Conservation (phyloP, 2,113 vertebrate genomes). For the Rafetus swinhoei region DNA sequence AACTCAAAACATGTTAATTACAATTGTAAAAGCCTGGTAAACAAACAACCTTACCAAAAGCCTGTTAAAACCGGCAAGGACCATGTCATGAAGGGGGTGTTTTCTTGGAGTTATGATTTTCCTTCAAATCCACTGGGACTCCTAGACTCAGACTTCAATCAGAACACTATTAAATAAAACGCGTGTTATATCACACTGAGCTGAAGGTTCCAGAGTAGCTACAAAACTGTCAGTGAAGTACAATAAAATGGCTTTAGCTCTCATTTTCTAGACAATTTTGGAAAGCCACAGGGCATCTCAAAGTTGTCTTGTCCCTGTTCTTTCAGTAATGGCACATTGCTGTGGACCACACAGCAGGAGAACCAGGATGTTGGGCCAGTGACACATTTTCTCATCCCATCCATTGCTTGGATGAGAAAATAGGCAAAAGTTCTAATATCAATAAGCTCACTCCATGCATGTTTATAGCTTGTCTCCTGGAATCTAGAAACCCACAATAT, state of each 20-base stretch:
- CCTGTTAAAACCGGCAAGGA: background rate
- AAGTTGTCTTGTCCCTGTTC: background rate
- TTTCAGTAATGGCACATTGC: background rate
- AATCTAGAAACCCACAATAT: background rate
- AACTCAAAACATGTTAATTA: background rate
- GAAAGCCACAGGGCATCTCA: background rate
- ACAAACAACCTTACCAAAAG: background rate
- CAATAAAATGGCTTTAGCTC: background rate
- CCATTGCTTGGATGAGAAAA: background rate
- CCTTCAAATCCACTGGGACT: background rate
- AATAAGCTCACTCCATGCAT: background rate
- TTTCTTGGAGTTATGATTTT: background rate
- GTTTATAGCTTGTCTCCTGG: background rate
- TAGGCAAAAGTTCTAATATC: background rate
- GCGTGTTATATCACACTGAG: background rate
- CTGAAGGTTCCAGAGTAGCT: background rate
- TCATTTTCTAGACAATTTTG: background rate
- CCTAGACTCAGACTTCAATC: background rate
- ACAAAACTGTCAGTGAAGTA: background rate
- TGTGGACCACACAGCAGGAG: background rate
- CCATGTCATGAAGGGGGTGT: fast-evolving
- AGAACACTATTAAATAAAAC: background rate
- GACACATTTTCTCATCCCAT: background rate
- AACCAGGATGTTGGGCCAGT: background rate
- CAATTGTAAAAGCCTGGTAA: background rate